Percentiles rank a stretch among this genome's conserved stretches.
These are phyloP conservation scores for Tragulus kanchil DNA, from an alignment of 2,113 vertebrate genomes.

Conservation along the genomic window DNA sequence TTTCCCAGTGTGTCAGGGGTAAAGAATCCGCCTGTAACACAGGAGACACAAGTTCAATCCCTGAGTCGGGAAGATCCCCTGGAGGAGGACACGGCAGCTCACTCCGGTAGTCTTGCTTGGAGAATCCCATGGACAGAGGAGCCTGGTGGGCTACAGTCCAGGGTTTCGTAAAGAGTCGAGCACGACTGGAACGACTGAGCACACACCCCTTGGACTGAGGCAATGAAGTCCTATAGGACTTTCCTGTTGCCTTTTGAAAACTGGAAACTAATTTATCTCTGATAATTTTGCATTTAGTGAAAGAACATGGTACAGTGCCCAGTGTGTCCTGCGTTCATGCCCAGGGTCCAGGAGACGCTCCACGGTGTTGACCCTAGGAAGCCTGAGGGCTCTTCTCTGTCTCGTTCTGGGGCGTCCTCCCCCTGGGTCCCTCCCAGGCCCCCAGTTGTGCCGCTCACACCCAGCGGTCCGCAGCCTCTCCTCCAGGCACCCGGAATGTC, in stretches of 20 bases:
- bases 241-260: background rate
- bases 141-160: too few relatives aligned
- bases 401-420: background rate
- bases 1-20: background rate
- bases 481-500: rapidly evolving
- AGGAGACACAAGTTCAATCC: too few relatives aligned
- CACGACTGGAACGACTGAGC: too few relatives aligned
- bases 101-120: too few relatives aligned
- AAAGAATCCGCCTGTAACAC: too few relatives aligned
- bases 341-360: rapidly evolving
- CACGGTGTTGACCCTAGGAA: rapidly evolving
- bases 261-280: background rate
- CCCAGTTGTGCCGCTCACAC: rapidly evolving
- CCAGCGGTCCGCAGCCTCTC: too few relatives aligned
- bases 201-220: background rate
- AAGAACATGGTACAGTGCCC: background rate
- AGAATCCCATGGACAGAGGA: too few relatives aligned
- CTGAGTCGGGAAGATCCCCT: too few relatives aligned
- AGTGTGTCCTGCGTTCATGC: rapidly evolving
- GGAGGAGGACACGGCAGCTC: too few relatives aligned
- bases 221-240: background rate
- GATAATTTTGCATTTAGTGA: background rate
- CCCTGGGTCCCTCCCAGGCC: background rate
- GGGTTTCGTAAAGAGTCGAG: too few relatives aligned
- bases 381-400: background rate